These are phyloP conservation scores for Agelas oroides DNA, from an alignment of 37 sponge, comb jelly and placozoan species.

Conservation along the genomic window DNA sequence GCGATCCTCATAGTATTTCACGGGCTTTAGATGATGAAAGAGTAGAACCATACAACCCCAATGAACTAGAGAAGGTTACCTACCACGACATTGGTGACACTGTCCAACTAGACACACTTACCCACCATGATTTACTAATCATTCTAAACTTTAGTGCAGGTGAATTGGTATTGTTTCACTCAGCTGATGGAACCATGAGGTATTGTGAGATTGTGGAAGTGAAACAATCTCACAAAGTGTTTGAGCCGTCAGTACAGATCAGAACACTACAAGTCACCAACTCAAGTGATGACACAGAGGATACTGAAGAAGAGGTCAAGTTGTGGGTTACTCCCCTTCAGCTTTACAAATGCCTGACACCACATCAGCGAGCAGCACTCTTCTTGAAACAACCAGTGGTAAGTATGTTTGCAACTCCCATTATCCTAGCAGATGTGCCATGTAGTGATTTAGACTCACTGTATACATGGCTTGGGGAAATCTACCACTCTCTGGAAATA, in stretches of 20 bases:
- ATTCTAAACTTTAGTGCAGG: slow-evolving; percentile 31
- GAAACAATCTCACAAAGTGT: not conserved
- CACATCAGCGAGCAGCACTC: not conserved
- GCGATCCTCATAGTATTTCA: slow-evolving; percentile 32
- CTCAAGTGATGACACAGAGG: not conserved
- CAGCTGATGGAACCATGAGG: not conserved
- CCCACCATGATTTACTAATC: slow-evolving; percentile 12
- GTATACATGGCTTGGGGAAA: not conserved
- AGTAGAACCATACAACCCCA: slow-evolving; percentile 17
- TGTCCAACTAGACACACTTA: not conserved
- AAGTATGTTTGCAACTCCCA: not conserved
- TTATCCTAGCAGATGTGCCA: slow-evolving; percentile 18
- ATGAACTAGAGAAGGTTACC: too few relatives aligned
- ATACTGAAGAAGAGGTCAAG: not conserved
- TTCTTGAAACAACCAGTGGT: not conserved
- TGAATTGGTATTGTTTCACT: slow-evolving; percentile 23
- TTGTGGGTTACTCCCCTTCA: not conserved
- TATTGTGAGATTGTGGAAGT: slow-evolving; percentile 27
- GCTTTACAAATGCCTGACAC: slow-evolving; percentile 25
- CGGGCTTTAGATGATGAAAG: not conserved
- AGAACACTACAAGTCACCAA: not conserved
- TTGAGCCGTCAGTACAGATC: not conserved
- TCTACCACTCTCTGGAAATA: not conserved
- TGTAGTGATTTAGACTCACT: not conserved
- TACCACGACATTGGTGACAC: not conserved